Percentiles rank a stretch among this genome's conserved stretches.
phyloP scores from a whole-genome alignment of 2,797 vertebrate genomes.

The Furcifer pardalis region DNA sequence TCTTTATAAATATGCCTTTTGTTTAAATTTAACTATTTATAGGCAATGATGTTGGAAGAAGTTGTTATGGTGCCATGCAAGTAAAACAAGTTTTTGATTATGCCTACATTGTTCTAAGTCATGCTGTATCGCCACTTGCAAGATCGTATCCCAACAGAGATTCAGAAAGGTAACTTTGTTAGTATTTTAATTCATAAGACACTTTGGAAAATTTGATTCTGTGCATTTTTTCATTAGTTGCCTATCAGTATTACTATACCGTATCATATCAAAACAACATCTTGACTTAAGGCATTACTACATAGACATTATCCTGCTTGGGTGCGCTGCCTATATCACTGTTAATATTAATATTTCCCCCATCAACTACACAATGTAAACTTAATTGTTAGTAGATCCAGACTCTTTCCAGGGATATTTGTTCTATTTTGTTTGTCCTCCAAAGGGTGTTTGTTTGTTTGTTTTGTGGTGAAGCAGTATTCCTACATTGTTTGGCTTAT shows the following conservation, averaged over 20 bases:
- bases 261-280: not conserved
- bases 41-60: constrained; percentile 97
- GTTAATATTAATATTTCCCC: too few relatives aligned
- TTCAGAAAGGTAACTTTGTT: constrained; percentile 86
- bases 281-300: too few relatives aligned
- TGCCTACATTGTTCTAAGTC: constrained; percentile 94
- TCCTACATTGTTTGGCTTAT: too few relatives aligned
- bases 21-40: constrained; percentile 52
- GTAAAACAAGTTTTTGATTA: constrained; percentile 98
- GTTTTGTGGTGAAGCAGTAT: too few relatives aligned
- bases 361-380: too few relatives aligned
- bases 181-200: constrained; percentile 53
- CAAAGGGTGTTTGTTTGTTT: too few relatives aligned
- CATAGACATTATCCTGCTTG: too few relatives aligned
- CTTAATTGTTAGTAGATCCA: too few relatives aligned
- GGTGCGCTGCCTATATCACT: too few relatives aligned
- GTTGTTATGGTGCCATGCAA: constrained; percentile 96
- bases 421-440: too few relatives aligned
- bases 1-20: not conserved
- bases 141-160: constrained; percentile 95
- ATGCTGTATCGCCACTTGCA: constrained; percentile 92
- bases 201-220: not conserved
- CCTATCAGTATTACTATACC: not conserved
- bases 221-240: not conserved
- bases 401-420: too few relatives aligned